Percentiles rank a stretch among this genome's conserved stretches.
Evolutionary conservation across 2,113 vertebrate genomes (phyloP).

Genomic region (Tyrannus savana): DNA sequence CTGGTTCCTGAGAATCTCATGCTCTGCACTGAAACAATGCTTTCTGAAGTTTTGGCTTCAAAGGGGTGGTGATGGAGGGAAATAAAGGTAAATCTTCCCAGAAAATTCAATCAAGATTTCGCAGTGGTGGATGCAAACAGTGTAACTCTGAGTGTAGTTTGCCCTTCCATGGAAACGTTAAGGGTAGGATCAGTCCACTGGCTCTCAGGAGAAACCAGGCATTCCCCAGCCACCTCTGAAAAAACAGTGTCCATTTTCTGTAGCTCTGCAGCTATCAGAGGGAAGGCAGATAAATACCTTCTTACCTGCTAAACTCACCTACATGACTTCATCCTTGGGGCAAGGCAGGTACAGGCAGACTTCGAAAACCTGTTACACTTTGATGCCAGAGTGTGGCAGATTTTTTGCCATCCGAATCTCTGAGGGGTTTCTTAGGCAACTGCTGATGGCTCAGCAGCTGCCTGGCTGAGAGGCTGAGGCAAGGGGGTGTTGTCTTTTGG

Average conservation of each 20-base stretch:
- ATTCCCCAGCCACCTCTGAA: background rate
- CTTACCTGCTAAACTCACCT: background rate
- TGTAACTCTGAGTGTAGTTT: background rate
- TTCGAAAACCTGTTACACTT: background rate
- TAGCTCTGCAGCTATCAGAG: background rate
- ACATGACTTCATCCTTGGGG: background rate
- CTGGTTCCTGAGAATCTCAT: fast-evolving
- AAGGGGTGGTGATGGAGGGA: fast-evolving
- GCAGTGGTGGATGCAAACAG: fast-evolving
- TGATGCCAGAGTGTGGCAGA: background rate
- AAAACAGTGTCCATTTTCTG: background rate
- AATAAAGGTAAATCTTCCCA: background rate
- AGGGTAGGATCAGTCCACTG: background rate
- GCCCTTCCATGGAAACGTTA: background rate
- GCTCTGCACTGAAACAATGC: background rate
- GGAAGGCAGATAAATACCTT: background rate
- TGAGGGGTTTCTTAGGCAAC: background rate
- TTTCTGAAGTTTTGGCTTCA: background rate
- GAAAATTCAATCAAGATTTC: background rate
- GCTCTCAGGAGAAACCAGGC: background rate
- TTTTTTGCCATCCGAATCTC: background rate
- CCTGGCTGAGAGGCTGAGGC: background rate
- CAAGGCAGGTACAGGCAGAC: background rate
- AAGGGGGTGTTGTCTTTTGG: conserved; percentile 40
- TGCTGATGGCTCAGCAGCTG: background rate